These are phyloP conservation scores for Lagorchestes hirsutus DNA, from an alignment of 2,797 vertebrate genomes.

Conservation along the genomic window DNA sequence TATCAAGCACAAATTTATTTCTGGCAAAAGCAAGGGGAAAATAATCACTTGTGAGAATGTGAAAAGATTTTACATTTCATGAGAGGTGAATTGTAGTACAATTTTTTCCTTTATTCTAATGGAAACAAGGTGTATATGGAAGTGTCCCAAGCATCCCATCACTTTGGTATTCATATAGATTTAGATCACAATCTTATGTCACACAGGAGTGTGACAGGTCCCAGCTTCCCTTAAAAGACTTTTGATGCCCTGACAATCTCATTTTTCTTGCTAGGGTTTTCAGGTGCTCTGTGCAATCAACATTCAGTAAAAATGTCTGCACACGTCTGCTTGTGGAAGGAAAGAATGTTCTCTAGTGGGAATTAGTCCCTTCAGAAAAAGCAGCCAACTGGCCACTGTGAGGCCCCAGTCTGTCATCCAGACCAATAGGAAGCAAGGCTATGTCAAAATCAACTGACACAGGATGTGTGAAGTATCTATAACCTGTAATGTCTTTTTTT, in stretches of 20 bases:
- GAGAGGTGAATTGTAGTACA: background rate
- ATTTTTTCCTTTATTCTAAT: background rate
- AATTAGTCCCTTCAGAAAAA: constrained; percentile 62
- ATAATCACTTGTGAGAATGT: background rate
- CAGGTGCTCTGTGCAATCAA: constrained; percentile 30
- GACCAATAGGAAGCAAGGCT: constrained; percentile 37
- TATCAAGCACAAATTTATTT: background rate
- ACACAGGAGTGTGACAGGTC: background rate
- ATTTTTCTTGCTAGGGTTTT: constrained; percentile 47
- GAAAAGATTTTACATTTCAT: background rate
- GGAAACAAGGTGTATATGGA: background rate
- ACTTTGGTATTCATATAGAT: background rate
- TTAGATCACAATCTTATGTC: background rate
- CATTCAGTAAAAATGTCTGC: constrained; percentile 47
- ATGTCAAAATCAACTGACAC: constrained; percentile 61
- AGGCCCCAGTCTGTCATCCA: constrained; percentile 45
- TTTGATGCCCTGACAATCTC: background rate
- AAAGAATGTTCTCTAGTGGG: constrained; percentile 49
- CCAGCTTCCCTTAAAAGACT: background rate
- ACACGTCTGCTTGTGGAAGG: constrained; percentile 53
- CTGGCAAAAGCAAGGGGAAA: background rate
- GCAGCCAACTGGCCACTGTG: constrained; percentile 20
- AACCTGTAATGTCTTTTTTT: constrained; percentile 31
- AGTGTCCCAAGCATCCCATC: background rate
- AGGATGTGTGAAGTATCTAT: constrained; percentile 27